Evolutionary conservation across 2,113 vertebrate species (phyloP).

Genomic region (Bos taurus): DNA sequence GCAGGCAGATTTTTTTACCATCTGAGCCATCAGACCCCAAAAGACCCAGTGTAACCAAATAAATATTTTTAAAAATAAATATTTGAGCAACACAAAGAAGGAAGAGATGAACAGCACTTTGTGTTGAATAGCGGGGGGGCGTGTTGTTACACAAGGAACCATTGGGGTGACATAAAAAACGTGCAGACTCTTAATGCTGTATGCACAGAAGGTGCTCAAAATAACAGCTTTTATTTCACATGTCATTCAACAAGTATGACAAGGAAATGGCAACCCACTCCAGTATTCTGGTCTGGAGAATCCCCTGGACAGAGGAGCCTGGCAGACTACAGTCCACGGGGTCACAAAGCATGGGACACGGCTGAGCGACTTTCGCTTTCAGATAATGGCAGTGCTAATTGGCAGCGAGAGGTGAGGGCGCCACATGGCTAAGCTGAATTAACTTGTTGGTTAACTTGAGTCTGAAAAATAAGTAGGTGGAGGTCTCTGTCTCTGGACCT

Average conservation of each 20-base stretch:
- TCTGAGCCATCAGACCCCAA: background rate
- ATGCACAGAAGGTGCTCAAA: background rate
- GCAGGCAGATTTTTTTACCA: background rate
- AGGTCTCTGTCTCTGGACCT: background rate
- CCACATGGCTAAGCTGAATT: background rate
- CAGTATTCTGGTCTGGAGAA: background rate
- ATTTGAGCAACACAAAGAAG: background rate
- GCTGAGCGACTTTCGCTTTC: background rate
- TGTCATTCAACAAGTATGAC: background rate
- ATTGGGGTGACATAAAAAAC: background rate
- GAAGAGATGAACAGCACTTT: background rate
- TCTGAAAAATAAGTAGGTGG: background rate
- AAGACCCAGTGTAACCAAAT: background rate
- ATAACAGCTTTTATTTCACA: conserved; percentile 8
- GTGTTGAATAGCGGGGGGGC: background rate
- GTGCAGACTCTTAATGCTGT: background rate
- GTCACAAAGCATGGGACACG: background rate
- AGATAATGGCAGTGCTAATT: background rate
- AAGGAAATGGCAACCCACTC: background rate
- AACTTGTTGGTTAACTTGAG: background rate
- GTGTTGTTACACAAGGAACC: background rate
- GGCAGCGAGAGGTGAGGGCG: background rate
- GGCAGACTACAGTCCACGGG: background rate
- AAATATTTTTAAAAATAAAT: background rate
- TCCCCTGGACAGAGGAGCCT: background rate